These are phyloP conservation scores for Peribatodes rhomboidaria DNA, from an alignment of 2,888 invertebrate species.

Conservation along the genomic window DNA sequence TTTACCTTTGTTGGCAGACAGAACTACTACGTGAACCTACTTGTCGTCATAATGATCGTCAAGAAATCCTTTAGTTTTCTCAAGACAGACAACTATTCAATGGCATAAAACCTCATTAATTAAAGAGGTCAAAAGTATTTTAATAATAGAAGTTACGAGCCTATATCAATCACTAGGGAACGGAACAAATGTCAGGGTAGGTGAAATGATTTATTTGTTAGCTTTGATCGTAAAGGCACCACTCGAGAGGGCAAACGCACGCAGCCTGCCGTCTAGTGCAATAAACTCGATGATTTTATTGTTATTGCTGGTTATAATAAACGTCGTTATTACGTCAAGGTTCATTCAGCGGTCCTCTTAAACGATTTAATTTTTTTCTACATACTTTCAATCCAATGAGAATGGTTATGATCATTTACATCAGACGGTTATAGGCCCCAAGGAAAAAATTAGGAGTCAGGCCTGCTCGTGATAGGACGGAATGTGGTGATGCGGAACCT, in stretches of 20 bases:
- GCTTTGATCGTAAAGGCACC: slow-evolving; percentile 65
- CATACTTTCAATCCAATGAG: not conserved
- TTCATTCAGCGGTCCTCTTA: slow-evolving; percentile 37
- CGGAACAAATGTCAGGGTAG: slow-evolving; percentile 56
- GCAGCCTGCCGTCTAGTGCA: slow-evolving; percentile 59
- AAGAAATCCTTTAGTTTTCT: slow-evolving; percentile 32
- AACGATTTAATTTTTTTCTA: slow-evolving; percentile 21
- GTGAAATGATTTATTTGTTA: slow-evolving; percentile 71
- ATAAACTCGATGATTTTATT: slow-evolving; percentile 74
- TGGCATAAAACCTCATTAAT: slow-evolving; percentile 23
- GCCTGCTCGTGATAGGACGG: not conserved
- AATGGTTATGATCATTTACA: not conserved
- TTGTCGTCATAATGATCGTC: slow-evolving; percentile 46
- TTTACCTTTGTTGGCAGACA: slow-evolving; percentile 60
- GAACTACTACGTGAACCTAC: slow-evolving; percentile 47
- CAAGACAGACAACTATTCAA: slow-evolving; percentile 27
- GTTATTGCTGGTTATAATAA: slow-evolving; percentile 64
- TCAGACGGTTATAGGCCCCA: not conserved
- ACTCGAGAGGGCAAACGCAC: slow-evolving; percentile 65
- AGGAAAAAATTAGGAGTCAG: not conserved
- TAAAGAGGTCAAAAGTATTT: slow-evolving; percentile 34
- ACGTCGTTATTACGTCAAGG: slow-evolving; percentile 62
- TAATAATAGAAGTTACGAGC: slow-evolving; percentile 40
- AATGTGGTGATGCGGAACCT: slow-evolving; percentile 5
- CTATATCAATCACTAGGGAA: slow-evolving; percentile 41